Conservation (phyloP, 2,888 invertebrate species). For the Watsonalla cultraria region DNA sequence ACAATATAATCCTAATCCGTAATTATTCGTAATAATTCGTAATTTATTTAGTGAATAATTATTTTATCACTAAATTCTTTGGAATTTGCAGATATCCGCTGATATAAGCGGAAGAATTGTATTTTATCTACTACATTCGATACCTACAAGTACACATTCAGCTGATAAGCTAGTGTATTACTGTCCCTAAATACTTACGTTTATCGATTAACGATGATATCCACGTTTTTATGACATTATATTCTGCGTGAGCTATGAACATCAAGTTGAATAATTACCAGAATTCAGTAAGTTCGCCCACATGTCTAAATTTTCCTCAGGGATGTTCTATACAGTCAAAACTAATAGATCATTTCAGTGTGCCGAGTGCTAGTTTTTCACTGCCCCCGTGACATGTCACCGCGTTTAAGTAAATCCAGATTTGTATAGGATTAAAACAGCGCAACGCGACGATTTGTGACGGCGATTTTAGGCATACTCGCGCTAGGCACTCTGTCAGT, state of each 20-base stretch:
- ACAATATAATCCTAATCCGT: not conserved
- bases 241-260: not conserved
- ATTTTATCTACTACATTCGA: not conserved
- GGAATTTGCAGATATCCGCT: conserved; percentile 6
- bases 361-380: no score
- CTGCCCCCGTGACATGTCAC: no score
- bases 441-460: no score
- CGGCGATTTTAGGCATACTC: no score
- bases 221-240: not conserved
- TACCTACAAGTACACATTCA: not conserved
- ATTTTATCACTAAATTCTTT: not conserved
- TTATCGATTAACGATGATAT: not conserved
- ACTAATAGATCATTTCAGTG: no score
- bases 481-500: no score
- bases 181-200: not conserved
- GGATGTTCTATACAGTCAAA: no score
- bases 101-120: not conserved
- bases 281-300: no score
- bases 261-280: no score
- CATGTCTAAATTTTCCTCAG: no score
- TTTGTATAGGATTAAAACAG: no score
- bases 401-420: no score
- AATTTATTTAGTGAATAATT: conserved; percentile 16
- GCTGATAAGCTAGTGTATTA: not conserved
- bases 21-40: conserved; percentile 1